These are phyloP conservation scores for Odontothrips loti DNA, from an alignment of 2,888 invertebrate species.

Conservation along the genomic window DNA sequence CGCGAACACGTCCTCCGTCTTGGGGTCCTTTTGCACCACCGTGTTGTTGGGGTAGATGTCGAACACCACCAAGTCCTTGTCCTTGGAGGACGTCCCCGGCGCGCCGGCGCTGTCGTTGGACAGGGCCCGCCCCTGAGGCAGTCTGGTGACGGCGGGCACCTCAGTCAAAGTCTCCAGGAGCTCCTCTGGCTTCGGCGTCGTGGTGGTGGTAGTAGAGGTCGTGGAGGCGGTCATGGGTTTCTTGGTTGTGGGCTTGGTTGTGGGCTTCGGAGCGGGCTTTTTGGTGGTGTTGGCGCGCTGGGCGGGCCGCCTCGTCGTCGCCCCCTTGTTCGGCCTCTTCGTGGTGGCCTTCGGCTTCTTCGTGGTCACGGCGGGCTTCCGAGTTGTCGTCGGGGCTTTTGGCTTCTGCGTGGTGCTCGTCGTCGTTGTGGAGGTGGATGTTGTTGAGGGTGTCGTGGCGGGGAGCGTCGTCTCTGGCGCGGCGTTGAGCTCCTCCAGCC, in stretches of 20 bases:
- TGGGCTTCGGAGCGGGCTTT: conserved; percentile 40
- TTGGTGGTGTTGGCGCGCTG: conserved; percentile 40
- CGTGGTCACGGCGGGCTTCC: conserved; percentile 34
- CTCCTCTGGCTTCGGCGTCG: background rate
- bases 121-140: conserved; percentile 28
- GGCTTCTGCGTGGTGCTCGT: conserved; percentile 13
- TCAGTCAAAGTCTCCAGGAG: background rate
- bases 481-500: conserved; percentile 35
- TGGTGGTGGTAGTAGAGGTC: conserved; percentile 34
- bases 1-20: conserved; percentile 60
- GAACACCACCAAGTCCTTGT: conserved; percentile 67
- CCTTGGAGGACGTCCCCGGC: conserved; percentile 39
- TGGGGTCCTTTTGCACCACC: conserved; percentile 69
- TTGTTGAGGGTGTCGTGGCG: conserved; percentile 30
- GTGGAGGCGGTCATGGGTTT: conserved; percentile 36
- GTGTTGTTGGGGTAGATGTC: conserved; percentile 75
- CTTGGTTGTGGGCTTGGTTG: conserved; percentile 38
- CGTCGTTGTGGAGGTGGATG: conserved; percentile 28
- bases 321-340: conserved; percentile 40
- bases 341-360: conserved; percentile 41
- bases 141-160: conserved; percentile 10
- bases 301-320: conserved; percentile 34
- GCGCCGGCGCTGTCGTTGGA: conserved; percentile 37
- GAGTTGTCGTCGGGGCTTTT: background rate
- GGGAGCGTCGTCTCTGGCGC: conserved; percentile 37